Conservation (phyloP, 2,888 invertebrate species). For the Lampropteryx suffumata region DNA sequence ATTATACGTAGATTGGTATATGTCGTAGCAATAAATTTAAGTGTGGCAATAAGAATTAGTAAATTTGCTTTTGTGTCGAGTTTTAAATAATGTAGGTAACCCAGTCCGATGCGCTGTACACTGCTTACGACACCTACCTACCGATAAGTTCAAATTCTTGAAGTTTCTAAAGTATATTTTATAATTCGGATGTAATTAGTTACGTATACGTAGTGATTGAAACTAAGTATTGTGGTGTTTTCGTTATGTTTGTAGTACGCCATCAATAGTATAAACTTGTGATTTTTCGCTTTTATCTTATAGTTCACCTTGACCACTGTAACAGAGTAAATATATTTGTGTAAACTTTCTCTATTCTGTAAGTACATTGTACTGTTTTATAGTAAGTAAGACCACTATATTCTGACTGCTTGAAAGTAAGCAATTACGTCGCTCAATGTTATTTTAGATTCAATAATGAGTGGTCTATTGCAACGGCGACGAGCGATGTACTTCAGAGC, state of each 20-base stretch:
- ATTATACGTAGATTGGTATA: conserved; percentile 69
- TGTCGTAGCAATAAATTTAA: conserved; percentile 80
- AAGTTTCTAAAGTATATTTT: conserved; percentile 75
- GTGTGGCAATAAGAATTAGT: conserved; percentile 79
- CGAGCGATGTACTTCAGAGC: background rate
- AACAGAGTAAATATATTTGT: conserved; percentile 9
- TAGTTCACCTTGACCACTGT: conserved; percentile 11
- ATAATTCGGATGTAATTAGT: conserved; percentile 64
- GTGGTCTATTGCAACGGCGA: no score
- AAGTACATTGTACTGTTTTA: no score
- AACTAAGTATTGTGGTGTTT: conserved; percentile 48
- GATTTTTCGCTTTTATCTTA: background rate
- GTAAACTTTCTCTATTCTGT: conserved; percentile 12
- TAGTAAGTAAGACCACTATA: no score
- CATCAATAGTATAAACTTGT: conserved; percentile 21
- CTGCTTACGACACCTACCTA: conserved; percentile 72
- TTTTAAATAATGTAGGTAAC: conserved; percentile 55
- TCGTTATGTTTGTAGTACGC: conserved; percentile 38
- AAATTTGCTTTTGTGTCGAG: conserved; percentile 74
- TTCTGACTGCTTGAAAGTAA: background rate
- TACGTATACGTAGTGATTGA: conserved; percentile 64
- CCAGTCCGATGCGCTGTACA: conserved; percentile 67
- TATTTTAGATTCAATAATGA: background rate
- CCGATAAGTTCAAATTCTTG: conserved; percentile 74
- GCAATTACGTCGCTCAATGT: background rate